These are phyloP conservation scores for Climacteris rufus DNA, from an alignment of 2,113 vertebrate species.

Conservation along the genomic window DNA sequence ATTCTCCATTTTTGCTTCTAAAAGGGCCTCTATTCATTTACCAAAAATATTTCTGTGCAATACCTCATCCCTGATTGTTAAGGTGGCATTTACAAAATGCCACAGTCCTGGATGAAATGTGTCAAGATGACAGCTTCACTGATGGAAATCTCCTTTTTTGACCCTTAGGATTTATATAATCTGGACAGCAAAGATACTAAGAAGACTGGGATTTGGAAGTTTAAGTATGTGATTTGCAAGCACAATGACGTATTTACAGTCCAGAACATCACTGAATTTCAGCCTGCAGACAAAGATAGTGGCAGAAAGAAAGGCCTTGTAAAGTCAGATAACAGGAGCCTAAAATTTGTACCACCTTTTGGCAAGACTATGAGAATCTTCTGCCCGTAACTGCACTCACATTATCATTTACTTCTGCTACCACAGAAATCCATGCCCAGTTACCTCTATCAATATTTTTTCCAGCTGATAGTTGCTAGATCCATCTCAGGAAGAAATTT, in stretches of 20 bases:
- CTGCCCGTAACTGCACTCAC: neutral
- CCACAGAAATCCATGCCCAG: neutral
- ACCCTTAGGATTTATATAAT: neutral
- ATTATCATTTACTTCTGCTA: neutral
- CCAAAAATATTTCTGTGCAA: neutral
- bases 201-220: neutral
- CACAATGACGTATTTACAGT: neutral
- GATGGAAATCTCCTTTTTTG: neutral
- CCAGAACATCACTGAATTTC: neutral
- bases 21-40: neutral
- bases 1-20: neutral
- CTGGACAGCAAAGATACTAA: neutral
- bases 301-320: neutral
- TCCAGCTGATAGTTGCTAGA: neutral
- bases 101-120: neutral
- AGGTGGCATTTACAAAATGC: constrained; percentile 16
- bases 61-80: neutral
- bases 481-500: neutral
- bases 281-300: neutral
- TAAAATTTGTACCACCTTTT: neutral
- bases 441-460: neutral
- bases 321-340: neutral
- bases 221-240: neutral
- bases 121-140: neutral
- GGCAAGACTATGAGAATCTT: neutral